phyloP scores from a whole-genome alignment of 1,140 invertebrate species.

The Heliothis virescens region DNA sequence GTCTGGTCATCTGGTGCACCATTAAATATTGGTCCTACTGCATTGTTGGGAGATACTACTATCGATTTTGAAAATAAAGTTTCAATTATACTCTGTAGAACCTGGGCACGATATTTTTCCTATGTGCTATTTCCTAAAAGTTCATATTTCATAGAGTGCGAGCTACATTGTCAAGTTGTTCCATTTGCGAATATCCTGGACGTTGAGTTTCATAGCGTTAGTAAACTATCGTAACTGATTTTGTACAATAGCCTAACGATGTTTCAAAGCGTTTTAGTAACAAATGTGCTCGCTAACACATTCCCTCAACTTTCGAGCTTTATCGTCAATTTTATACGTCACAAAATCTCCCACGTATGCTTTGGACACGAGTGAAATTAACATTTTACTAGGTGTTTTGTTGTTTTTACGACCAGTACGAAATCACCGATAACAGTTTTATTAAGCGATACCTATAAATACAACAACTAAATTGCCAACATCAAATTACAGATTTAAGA shows the following conservation, averaged over 20 bases:
- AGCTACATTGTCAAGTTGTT: neutral
- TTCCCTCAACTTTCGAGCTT: neutral
- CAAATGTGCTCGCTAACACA: constrained; percentile 13
- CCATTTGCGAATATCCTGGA: constrained; percentile 9
- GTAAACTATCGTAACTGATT: constrained; percentile 40
- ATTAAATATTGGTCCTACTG: no score
- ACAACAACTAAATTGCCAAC: no score
- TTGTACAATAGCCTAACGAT: constrained; percentile 27
- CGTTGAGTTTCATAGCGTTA: constrained; percentile 19
- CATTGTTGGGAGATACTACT: no score
- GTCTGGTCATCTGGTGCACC: no score
- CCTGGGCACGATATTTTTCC: neutral
- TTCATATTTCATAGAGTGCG: neutral
- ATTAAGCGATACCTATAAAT: no score
- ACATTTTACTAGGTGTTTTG: neutral
- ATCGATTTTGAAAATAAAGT: neutral
- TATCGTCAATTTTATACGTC: constrained; percentile 4
- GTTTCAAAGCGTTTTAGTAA: constrained; percentile 35
- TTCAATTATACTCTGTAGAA: neutral
- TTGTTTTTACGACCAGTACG: neutral
- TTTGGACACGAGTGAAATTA: neutral
- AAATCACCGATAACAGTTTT: neutral
- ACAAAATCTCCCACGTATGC: neutral
- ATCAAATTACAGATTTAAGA: no score
- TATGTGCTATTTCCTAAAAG: neutral